These are phyloP conservation scores for Drosophila auraria DNA, from an alignment of 1,140 invertebrate species.

Conservation along the genomic window DNA sequence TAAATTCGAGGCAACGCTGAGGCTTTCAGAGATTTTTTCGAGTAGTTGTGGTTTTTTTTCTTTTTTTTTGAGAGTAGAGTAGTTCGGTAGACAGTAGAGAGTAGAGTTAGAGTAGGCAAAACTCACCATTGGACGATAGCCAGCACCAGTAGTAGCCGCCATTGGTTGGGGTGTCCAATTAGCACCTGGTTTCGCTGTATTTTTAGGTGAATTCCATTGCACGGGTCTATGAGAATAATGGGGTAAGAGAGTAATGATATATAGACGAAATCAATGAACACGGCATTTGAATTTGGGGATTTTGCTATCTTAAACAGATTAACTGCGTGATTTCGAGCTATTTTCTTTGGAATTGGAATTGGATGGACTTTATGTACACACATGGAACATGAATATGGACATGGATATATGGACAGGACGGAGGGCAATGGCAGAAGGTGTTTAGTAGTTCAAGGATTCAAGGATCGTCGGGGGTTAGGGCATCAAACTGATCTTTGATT, in stretches of 20 bases:
- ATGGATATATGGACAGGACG: conserved; percentile 16
- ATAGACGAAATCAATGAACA: conserved; percentile 78
- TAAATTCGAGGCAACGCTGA: conserved; percentile 41
- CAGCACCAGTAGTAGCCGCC: conserved; percentile 93
- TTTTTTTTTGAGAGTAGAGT: conserved; percentile 43
- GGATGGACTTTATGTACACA: conserved; percentile 58
- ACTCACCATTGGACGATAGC: conserved; percentile 93
- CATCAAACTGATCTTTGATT: conserved; percentile 9
- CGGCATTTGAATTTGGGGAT: conserved; percentile 57
- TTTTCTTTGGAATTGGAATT: conserved; percentile 10
- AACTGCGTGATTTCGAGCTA: conserved; percentile 55
- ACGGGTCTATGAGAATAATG: conserved; percentile 87
- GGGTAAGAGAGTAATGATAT: conserved; percentile 83
- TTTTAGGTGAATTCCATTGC: conserved; percentile 95
- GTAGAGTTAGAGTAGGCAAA: conserved; percentile 68
- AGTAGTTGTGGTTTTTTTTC: conserved; percentile 32
- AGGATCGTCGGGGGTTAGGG: conserved; percentile 13
- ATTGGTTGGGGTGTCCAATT: conserved; percentile 94
- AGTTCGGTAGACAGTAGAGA: conserved; percentile 69
- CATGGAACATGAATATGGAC: conserved; percentile 66
- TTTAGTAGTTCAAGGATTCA: conserved; percentile 7
- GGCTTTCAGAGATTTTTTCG: conserved; percentile 40
- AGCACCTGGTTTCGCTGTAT: conserved; percentile 90
- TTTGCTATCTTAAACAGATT: conserved; percentile 50
- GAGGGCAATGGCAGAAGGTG: conserved; percentile 12